Conservation (phyloP, 2,888 invertebrate genomes). For the Nomada goodeniana region DNA sequence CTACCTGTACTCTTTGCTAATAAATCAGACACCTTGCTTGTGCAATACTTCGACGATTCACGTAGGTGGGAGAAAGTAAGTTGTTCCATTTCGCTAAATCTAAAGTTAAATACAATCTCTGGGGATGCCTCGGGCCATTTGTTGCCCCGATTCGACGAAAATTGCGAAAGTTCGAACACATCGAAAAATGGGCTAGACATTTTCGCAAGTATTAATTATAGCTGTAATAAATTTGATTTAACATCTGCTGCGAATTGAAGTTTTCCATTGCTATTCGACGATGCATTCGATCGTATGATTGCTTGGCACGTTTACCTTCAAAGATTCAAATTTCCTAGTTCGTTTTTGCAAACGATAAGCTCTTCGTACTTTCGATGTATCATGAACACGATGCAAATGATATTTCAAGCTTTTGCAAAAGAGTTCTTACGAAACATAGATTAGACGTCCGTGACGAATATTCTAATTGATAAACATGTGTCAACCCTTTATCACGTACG, state of each 20-base stretch:
- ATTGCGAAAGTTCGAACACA: constrained; percentile 10
- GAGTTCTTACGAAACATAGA: constrained; percentile 4
- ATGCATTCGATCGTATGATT: no score
- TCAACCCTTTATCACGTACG: constrained; percentile 4
- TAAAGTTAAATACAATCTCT: not conserved
- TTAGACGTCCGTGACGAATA: constrained; percentile 2
- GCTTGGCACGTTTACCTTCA: no score
- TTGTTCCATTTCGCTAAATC: constrained; percentile 30
- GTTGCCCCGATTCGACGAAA: constrained; percentile 29
- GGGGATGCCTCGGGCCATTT: constrained; percentile 19
- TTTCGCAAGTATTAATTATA: no score
- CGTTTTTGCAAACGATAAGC: no score
- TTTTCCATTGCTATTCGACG: not conserved
- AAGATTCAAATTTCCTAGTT: no score
- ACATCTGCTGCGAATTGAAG: not conserved
- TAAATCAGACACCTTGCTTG: constrained; percentile 11
- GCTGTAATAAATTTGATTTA: not conserved
- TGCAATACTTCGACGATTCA: constrained; percentile 5
- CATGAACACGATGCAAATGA: not conserved
- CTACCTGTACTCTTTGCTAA: constrained; percentile 24
- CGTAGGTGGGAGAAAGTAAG: constrained; percentile 45
- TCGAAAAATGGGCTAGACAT: no score
- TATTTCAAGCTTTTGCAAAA: not conserved
- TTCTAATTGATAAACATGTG: constrained; percentile 23
- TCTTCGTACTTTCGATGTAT: not conserved